Evolutionary conservation across 2,113 vertebrate genomes (phyloP).

Genomic region (Falcunculus frontatus): DNA sequence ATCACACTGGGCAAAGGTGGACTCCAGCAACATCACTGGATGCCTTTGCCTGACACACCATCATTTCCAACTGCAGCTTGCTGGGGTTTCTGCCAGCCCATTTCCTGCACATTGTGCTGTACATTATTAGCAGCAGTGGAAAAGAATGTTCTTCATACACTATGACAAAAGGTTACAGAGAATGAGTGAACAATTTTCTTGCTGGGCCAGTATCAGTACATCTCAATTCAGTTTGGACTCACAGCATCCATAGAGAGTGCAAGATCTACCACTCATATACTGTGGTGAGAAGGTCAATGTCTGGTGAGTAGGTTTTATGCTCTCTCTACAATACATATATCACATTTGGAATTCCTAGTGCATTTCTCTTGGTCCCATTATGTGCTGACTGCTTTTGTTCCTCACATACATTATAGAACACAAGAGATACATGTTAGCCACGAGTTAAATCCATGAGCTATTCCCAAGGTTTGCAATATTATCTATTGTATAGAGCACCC

Average conservation of each 20-base stretch:
- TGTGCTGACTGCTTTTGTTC: neutral
- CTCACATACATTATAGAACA: neutral
- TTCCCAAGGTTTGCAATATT: neutral
- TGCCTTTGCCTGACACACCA: neutral
- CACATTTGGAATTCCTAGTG: neutral
- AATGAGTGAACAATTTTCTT: neutral
- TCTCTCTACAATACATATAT: neutral
- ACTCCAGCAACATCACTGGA: neutral
- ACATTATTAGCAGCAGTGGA: neutral
- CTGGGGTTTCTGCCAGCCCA: neutral
- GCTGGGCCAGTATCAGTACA: neutral
- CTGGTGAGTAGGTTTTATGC: neutral
- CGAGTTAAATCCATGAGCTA: neutral
- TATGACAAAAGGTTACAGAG: neutral
- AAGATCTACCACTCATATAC: neutral
- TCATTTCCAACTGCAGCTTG: neutral
- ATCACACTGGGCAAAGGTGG: neutral
- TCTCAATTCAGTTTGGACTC: neutral
- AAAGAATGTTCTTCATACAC: neutral
- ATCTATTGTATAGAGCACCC: neutral
- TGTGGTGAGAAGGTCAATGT: neutral
- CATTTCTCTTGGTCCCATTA: neutral
- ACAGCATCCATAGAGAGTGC: neutral
- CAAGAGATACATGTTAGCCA: neutral
- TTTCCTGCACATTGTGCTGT: neutral